Conservation (phyloP, 2,888 invertebrate genomes). For the Galeruca laticollis region DNA sequence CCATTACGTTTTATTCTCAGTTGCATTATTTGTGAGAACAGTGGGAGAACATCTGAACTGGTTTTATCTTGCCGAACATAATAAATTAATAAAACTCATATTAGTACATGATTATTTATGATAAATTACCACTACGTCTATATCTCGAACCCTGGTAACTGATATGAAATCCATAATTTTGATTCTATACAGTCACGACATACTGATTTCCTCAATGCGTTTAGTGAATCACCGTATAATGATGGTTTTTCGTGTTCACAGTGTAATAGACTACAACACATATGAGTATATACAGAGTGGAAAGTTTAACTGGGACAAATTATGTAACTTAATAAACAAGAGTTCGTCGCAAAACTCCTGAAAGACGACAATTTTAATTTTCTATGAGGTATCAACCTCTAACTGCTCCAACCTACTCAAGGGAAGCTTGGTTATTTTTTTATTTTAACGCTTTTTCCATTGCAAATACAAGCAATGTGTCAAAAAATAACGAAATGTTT, state of each 20-base stretch:
- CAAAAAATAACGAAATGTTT: too few species aligned
- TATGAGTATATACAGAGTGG: neutral
- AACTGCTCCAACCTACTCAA: too few species aligned
- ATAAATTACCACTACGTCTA: constrained; percentile 29
- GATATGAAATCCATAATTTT: constrained; percentile 34
- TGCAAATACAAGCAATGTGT: too few species aligned
- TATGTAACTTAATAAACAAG: too few species aligned
- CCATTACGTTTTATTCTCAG: constrained; percentile 21
- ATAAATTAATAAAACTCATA: constrained; percentile 34
- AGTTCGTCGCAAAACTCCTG: too few species aligned
- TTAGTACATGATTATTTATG: constrained; percentile 35
- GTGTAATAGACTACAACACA: constrained; percentile 17
- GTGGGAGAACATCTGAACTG: constrained; percentile 28
- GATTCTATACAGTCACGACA: constrained; percentile 32
- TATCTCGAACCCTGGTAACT: constrained; percentile 30
- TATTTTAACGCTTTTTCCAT: too few species aligned
- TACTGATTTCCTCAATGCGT: constrained; percentile 28
- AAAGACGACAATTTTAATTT: too few species aligned
- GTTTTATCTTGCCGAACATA: constrained; percentile 31
- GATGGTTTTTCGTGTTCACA: constrained; percentile 24
- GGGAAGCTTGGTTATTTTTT: too few species aligned
- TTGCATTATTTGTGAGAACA: constrained; percentile 22
- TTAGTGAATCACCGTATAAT: constrained; percentile 28
- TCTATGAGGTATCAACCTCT: too few species aligned
- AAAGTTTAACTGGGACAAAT: too few species aligned